These are phyloP conservation scores for Helicorthomorpha holstii DNA, from an alignment of 1,140 invertebrate species.

Conservation along the genomic window DNA sequence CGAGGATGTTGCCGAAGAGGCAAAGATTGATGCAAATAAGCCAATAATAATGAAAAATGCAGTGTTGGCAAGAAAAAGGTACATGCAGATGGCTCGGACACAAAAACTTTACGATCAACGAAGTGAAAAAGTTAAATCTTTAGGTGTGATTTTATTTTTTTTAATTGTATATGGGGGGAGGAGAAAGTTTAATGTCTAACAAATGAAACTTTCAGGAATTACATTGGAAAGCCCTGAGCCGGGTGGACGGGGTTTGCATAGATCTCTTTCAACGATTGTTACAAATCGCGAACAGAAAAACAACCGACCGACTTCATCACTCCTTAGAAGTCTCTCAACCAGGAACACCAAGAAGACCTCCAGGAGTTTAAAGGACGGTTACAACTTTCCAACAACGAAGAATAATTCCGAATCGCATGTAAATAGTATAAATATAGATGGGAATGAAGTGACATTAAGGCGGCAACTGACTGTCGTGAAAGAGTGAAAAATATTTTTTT, in stretches of 20 bases:
- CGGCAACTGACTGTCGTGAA: background rate
- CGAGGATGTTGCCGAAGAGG: constrained; percentile 23
- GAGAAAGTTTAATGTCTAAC: background rate
- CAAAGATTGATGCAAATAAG: constrained; percentile 22
- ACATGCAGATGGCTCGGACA: constrained; percentile 21
- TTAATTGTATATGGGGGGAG: background rate
- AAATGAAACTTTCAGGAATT: background rate
- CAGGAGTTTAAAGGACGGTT: no score
- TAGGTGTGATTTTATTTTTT: background rate
- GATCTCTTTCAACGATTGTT: background rate
- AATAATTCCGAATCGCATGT: background rate
- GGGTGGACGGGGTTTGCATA: background rate
- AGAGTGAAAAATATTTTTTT: no score
- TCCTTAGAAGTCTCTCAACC: background rate
- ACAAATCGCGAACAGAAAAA: background rate
- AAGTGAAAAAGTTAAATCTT: constrained; percentile 5
- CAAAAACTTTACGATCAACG: constrained; percentile 18
- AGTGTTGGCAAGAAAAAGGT: constrained; percentile 23
- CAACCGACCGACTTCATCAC: background rate
- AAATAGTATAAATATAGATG: background rate
- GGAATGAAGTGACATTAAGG: background rate
- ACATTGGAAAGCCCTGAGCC: background rate
- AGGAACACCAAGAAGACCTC: background rate
- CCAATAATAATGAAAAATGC: constrained; percentile 25
- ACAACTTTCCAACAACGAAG: background rate